Evolutionary conservation across 2,888 invertebrate genomes (phyloP), one percentile per base, ranked within the genome.

Genomic region (Lutraria lutraria): DNA sequence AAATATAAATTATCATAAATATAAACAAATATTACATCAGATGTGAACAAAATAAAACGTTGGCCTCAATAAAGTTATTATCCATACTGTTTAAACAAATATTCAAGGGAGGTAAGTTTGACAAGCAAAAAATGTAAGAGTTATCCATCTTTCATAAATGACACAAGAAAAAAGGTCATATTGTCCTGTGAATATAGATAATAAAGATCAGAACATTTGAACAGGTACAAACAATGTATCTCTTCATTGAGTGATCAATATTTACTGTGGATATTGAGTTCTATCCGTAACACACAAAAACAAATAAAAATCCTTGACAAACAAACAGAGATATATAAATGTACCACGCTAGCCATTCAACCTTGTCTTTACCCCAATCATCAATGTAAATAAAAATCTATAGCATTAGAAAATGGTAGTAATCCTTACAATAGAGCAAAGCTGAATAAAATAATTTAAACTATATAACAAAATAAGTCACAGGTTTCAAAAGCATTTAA

Each of bases 371-470:
- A 76, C 63, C n/a, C 16, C 15, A 16, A 76, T 76, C 76, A 76
- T 76, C 76, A 76, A 76, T 76, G 76, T 34, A 31, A 76, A 76
- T 19, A 76, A 76, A 31, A 76, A 68, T 68, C 72, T 29, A 29
- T n/a, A 25, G 31, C 76, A 76, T 34, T 34, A 31, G 16, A 76
- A 0, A 19, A 31, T 76, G 34, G 16, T 16, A 76, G 31, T 34
- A 34, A 34, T 31, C 6, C 13, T 76, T 31, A 76, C 34, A 76
- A 34, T 76, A 0, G 25, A 25, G 8, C n/a, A 43, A 43, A 43
- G 43, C 43, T 43, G 43, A 2, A 43, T n/a, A 43, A 43, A 43
- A 43, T 43, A 4, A 2, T 43, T 43, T 8, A 43, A 4, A 43
- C 43, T 43, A 8, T 43, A 43, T 43, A 8, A 43, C 2, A 43